phyloP scores from a whole-genome alignment of 2,113 vertebrate species.

The Toxostoma redivivum region DNA sequence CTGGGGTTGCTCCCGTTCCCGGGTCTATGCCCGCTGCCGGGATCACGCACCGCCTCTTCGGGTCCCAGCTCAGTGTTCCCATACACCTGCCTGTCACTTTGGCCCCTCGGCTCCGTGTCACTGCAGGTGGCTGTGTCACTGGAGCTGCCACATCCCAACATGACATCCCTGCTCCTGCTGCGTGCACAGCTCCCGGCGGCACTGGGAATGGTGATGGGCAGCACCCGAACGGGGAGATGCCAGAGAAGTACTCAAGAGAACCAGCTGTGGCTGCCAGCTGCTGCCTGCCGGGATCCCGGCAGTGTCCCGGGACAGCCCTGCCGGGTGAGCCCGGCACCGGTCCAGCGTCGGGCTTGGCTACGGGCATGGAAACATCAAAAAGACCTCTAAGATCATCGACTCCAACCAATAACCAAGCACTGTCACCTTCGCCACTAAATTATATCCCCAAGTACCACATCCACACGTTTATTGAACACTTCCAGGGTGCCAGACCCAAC shows the following conservation, averaged over 20 bases:
- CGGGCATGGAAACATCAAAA: neutral
- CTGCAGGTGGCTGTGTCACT: rapidly evolving
- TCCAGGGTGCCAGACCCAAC: neutral
- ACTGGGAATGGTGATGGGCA: rapidly evolving
- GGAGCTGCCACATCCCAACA: neutral
- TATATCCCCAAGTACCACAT: neutral
- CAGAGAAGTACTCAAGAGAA: neutral
- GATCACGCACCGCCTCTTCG: rapidly evolving
- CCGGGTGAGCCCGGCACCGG: neutral
- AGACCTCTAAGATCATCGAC: neutral
- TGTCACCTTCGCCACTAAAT: neutral
- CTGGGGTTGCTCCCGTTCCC: neutral
- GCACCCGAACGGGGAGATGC: rapidly evolving
- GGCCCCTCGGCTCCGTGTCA: rapidly evolving
- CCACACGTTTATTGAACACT: neutral
- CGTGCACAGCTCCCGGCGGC: rapidly evolving
- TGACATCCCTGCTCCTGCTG: neutral
- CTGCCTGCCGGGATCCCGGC: neutral
- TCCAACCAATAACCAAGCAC: neutral
- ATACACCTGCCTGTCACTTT: rapidly evolving
- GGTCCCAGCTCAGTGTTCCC: neutral
- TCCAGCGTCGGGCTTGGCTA: rapidly evolving
- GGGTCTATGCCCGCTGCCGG: neutral
- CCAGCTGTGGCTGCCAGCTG: neutral
- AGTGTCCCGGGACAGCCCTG: neutral